Evolutionary conservation across 2,888 invertebrate species (phyloP).

Genomic region (Erynnis tages): DNA sequence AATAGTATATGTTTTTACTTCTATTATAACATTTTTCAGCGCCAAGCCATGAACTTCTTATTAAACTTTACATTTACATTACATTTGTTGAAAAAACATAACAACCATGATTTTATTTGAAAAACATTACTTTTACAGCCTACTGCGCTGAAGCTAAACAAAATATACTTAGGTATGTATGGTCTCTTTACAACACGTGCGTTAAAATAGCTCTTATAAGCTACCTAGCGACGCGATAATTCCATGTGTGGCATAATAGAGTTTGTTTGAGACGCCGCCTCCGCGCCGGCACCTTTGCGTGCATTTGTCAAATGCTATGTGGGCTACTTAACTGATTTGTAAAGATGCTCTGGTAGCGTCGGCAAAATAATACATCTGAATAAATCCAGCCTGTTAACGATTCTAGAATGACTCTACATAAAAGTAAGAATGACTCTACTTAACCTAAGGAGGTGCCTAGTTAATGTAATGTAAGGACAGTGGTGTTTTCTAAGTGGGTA

Average conservation of each 20-base stretch:
- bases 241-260: constrained; percentile 19
- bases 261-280: constrained; percentile 27
- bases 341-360: constrained; percentile 12
- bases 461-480: too few relatives aligned
- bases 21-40: too few relatives aligned
- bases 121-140: too few relatives aligned
- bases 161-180: neutral
- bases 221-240: constrained; percentile 11
- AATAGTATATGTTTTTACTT: too few relatives aligned
- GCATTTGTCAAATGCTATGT: constrained; percentile 24
- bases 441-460: too few relatives aligned
- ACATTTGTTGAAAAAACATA: too few relatives aligned
- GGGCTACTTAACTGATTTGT: constrained; percentile 27
- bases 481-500: too few relatives aligned
- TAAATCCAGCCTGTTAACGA: neutral
- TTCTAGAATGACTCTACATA: neutral
- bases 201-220: neutral
- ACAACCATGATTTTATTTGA: too few relatives aligned
- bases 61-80: too few relatives aligned
- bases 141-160: too few relatives aligned
- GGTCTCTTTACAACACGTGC: neutral
- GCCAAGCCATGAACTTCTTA: too few relatives aligned
- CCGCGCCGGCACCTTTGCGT: constrained; percentile 26
- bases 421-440: too few relatives aligned
- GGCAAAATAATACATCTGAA: constrained; percentile 1